phyloP scores from a whole-genome alignment of 2,888 invertebrate species.

The Girardia tigrina region DNA sequence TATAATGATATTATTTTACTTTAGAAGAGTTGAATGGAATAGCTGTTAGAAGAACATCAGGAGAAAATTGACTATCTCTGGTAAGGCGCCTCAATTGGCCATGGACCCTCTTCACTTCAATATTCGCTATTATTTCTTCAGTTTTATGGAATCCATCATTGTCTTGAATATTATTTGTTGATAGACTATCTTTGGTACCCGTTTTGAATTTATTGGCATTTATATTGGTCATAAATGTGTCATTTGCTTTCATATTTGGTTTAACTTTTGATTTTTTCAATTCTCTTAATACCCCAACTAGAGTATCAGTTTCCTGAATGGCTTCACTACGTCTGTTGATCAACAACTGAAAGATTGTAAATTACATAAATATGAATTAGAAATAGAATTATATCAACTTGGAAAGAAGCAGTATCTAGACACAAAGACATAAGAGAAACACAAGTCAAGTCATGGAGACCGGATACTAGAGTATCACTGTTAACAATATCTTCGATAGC shows the following conservation, averaged over 20 bases:
- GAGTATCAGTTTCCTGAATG: conserved; percentile 19
- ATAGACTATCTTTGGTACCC: background rate
- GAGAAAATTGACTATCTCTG: conserved; percentile 69
- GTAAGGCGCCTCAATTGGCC: conserved; percentile 72
- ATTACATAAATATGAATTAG: background rate
- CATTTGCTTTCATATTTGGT: background rate
- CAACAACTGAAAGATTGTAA: background rate
- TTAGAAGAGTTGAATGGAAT: conserved; percentile 79
- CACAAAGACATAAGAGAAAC: conserved; percentile 78
- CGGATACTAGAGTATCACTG: conserved; percentile 69
- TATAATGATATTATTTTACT: no score
- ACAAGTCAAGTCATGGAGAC: conserved; percentile 80
- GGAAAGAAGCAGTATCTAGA: conserved; percentile 69
- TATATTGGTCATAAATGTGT: background rate
- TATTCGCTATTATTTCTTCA: conserved; percentile 31
- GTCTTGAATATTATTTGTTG: conserved; percentile 11
- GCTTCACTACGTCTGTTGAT: conserved; percentile 25
- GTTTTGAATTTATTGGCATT: background rate
- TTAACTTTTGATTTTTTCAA: background rate
- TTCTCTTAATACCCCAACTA: background rate
- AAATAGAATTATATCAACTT: conserved; percentile 51
- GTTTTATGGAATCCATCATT: conserved; percentile 26
- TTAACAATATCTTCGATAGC: conserved; percentile 80
- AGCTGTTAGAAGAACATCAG: conserved; percentile 81
- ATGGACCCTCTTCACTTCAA: conserved; percentile 61